Evolutionary conservation across 2,888 invertebrate genomes (phyloP), one percentile per base, ranked within the genome.

Genomic region (Leucoptera coffeella): DNA sequence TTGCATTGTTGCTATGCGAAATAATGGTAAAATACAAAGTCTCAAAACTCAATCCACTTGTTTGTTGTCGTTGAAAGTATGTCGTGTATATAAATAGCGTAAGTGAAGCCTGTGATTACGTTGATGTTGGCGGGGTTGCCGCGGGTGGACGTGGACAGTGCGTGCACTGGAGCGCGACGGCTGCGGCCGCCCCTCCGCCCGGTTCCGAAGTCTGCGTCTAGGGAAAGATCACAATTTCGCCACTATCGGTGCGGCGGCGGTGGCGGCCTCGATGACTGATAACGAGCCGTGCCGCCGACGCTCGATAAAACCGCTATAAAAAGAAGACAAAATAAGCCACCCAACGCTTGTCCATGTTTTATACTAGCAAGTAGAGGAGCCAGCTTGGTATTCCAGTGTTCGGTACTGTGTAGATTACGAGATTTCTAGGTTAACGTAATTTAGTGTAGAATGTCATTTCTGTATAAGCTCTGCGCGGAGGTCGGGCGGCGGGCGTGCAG

Each of bases 141-240:
- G n/a, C n/a, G n/a, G n/a, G n/a, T n/a, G n/a, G n/a, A n/a, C n/a
- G n/a, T n/a, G n/a, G n/a, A n/a, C n/a, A n/a, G n/a, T n/a, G n/a
- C n/a, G n/a, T n/a, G n/a, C n/a, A n/a, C n/a, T n/a, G n/a, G n/a
- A n/a, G n/a, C n/a, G n/a, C n/a, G n/a, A n/a, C n/a, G n/a, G n/a
- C n/a, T n/a, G n/a, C n/a, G n/a, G n/a, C n/a, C n/a, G n/a, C n/a
- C n/a, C n/a, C n/a, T n/a, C n/a, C n/a, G n/a, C n/a, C n/a, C n/a
- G n/a, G n/a, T n/a, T n/a, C n/a, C n/a, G n/a, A n/a, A n/a, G n/a
- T n/a, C n/a, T n/a, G n/a, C n/a, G 17, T 30, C 32, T 50, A 57
- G 65, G 62, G 61, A 65, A 67, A 59, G 54, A 64, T 69, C 67
- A 65, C 67, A 69, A 67, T 62, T 67, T 67, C 56, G 47, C 65